These are phyloP conservation scores for Antechinus stuartii DNA, from an alignment of 2,113 vertebrate genomes.

Conservation along the genomic window DNA sequence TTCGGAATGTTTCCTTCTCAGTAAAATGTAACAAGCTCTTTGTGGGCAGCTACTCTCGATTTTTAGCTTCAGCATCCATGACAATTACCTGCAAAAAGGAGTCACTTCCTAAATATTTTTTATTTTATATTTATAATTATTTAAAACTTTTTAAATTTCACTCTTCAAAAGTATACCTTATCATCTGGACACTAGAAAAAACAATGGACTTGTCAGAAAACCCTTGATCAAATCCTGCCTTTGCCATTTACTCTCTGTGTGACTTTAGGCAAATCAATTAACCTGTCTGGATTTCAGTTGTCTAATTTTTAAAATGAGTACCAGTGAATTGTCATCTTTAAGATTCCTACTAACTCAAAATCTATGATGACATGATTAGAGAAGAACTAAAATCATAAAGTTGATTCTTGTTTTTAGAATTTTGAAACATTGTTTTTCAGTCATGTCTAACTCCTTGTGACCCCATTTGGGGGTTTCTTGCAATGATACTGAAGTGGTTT, in stretches of 20 bases:
- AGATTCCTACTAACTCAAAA: neutral
- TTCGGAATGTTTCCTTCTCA: neutral
- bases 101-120: neutral
- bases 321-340: neutral
- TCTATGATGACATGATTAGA: neutral
- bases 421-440: neutral
- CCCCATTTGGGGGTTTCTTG: neutral
- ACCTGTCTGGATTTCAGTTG: neutral
- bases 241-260: neutral
- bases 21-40: neutral
- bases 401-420: neutral
- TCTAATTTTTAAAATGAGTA: neutral
- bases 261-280: neutral
- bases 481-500: neutral
- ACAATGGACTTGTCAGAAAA: neutral
- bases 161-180: neutral
- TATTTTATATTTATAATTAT: neutral
- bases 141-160: neutral
- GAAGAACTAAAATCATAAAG: neutral
- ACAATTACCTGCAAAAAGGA: neutral
- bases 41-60: neutral
- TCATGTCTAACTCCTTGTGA: neutral
- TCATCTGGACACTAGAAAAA: neutral
- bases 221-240: neutral
- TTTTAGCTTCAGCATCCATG: neutral